A percentile compares a stretch with the other conserved stretches of the same genome.
Conservation (phyloP, 2,113 vertebrate species). For the Fulica atra region DNA sequence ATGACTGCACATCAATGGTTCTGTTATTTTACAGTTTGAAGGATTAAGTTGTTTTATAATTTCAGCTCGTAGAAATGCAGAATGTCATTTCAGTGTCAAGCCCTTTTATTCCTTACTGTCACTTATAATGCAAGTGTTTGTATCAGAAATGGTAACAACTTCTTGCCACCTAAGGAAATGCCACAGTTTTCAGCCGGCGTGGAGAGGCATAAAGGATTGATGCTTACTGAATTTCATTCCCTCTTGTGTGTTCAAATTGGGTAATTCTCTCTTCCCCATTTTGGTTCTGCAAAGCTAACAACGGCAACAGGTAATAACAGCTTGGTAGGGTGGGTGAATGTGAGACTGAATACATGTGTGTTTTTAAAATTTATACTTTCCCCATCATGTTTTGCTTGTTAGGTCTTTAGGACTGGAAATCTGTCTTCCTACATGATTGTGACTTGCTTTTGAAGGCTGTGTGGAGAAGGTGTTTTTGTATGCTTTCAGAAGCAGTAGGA, state of each 20-base stretch:
- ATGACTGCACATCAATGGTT: neutral
- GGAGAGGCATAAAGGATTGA: rapidly evolving
- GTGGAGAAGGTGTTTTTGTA: neutral
- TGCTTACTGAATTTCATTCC: neutral
- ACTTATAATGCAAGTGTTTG: neutral
- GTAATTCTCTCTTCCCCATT: neutral
- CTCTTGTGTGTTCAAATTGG: neutral
- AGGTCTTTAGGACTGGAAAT: neutral
- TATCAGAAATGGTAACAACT: neutral
- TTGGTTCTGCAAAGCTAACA: neutral
- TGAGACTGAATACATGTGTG: neutral
- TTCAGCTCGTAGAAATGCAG: neutral
- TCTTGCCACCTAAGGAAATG: neutral
- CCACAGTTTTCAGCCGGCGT: neutral
- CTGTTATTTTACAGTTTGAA: neutral
- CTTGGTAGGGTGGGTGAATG: neutral
- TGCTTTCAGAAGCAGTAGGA: neutral
- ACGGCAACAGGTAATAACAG: neutral
- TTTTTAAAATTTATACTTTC: neutral
- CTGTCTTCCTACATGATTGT: neutral
- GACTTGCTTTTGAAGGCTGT: neutral
- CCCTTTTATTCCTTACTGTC: neutral
- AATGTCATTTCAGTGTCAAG: neutral
- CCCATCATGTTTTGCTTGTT: neutral
- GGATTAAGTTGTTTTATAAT: neutral